These are phyloP conservation scores for Uropetala carovei DNA, from an alignment of 2,888 invertebrate species.

Conservation along the genomic window DNA sequence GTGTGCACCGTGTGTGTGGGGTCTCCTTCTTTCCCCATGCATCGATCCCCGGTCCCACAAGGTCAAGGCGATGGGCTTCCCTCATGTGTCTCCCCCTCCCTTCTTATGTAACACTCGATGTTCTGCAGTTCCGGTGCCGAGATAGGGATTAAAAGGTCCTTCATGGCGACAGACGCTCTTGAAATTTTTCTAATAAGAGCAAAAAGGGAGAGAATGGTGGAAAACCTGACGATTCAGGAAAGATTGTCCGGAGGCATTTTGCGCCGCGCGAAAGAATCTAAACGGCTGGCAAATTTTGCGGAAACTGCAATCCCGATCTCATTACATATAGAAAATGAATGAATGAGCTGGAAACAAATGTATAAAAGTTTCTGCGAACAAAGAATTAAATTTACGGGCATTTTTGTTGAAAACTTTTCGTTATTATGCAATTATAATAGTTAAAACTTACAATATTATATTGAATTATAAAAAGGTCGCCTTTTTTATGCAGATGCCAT, in stretches of 20 bases:
- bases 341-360: too few relatives aligned
- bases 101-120: conserved; percentile 12
- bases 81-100: neutral
- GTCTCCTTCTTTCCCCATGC: neutral
- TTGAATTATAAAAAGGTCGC: too few relatives aligned
- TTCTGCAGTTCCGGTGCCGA: neutral
- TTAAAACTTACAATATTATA: too few relatives aligned
- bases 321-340: too few relatives aligned
- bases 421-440: too few relatives aligned
- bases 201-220: neutral
- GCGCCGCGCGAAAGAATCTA: too few relatives aligned
- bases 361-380: too few relatives aligned
- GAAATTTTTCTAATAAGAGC: neutral
- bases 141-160: neutral
- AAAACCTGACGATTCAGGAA: neutral
- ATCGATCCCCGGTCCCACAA: conserved; percentile 49
- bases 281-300: too few relatives aligned
- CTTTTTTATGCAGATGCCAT: too few relatives aligned
- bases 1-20: neutral
- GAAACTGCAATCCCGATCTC: too few relatives aligned
- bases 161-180: neutral
- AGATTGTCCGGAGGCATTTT: neutral
- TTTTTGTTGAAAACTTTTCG: too few relatives aligned
- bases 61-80: conserved; percentile 34
- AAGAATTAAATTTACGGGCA: too few relatives aligned